Conservation (phyloP, 2,797 vertebrate genomes). For the Gallinago solitaria region DNA sequence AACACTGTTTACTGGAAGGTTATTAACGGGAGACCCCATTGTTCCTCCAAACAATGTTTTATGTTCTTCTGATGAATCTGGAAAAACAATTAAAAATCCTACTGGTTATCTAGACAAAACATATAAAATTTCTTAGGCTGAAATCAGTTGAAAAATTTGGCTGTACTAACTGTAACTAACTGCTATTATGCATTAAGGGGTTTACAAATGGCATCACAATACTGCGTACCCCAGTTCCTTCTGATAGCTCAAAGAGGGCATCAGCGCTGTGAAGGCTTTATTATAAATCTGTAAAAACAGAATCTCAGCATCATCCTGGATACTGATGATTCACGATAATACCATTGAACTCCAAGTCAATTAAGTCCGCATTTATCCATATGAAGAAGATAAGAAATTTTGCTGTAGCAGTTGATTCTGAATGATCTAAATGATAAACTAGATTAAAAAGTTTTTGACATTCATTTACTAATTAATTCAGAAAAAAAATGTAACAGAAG, state of each 20-base stretch:
- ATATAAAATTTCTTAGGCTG: not conserved
- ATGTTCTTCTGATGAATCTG: not conserved
- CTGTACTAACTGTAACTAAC: not conserved
- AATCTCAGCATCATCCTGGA: not conserved
- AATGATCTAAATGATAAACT: not conserved
- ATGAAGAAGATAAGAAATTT: not conserved
- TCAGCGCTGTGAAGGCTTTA: not conserved
- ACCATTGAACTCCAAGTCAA: not conserved
- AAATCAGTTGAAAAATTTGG: not conserved
- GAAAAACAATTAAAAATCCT: not conserved
- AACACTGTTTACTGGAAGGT: not conserved
- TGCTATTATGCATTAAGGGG: not conserved
- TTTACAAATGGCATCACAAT: not conserved
- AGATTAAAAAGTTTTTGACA: not conserved
- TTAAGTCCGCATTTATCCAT: not conserved
- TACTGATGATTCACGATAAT: not conserved
- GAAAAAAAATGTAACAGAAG: not conserved
- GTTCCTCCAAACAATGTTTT: not conserved
- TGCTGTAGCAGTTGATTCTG: not conserved
- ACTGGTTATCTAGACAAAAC: not conserved
- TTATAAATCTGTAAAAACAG: not conserved
- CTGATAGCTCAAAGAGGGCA: not conserved
- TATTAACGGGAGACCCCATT: not conserved
- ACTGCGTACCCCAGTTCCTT: not conserved
- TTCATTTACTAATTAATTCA: not conserved